A percentile compares a stretch with the other conserved stretches of the same genome.
These are phyloP conservation scores for Ophion slaviceki DNA, from an alignment of 2,888 invertebrate genomes.

Conservation along the genomic window DNA sequence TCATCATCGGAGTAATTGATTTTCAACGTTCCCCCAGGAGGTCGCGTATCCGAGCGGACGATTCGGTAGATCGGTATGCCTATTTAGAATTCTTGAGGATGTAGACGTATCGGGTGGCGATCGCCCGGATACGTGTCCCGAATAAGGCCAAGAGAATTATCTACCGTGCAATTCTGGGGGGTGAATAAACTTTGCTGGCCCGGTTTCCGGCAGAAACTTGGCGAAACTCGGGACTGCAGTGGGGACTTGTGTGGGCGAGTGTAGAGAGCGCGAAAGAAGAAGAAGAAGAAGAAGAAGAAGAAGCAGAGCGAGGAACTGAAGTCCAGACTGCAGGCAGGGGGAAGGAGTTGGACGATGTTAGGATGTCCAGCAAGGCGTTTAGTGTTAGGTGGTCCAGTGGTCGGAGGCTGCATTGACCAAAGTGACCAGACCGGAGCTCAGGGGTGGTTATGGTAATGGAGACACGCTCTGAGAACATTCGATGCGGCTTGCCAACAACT, in stretches of 20 bases:
- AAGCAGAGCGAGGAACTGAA: constrained; percentile 24
- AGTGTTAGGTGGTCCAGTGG: constrained; percentile 52
- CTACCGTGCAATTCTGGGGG: constrained; percentile 55
- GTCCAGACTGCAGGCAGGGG: constrained; percentile 2
- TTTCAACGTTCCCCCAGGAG: constrained; percentile 22
- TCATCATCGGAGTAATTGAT: constrained; percentile 29
- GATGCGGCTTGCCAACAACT: constrained; percentile 51
- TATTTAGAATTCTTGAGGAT: constrained; percentile 51
- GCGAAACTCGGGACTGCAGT: constrained; percentile 30
- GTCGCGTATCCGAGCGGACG: constrained; percentile 32
- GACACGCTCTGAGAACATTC: constrained; percentile 63
- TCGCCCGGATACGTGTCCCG: constrained; percentile 55
- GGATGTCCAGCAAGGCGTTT: constrained; percentile 55
- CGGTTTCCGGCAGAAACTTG: constrained; percentile 51
- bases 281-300: constrained; percentile 21
- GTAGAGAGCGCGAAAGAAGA: constrained; percentile 12
- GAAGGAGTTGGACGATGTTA: constrained; percentile 36
- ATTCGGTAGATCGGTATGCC: constrained; percentile 45
- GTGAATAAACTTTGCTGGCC: constrained; percentile 62
- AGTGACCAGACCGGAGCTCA: constrained; percentile 49
- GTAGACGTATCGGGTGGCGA: constrained; percentile 56
- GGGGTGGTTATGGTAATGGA: constrained; percentile 64
- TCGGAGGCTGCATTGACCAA: constrained; percentile 40
- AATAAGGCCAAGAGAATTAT: constrained; percentile 53
- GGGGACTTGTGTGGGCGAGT: neutral